Conservation (phyloP, 2,797 vertebrate species). For the Echeneis naucrates region DNA sequence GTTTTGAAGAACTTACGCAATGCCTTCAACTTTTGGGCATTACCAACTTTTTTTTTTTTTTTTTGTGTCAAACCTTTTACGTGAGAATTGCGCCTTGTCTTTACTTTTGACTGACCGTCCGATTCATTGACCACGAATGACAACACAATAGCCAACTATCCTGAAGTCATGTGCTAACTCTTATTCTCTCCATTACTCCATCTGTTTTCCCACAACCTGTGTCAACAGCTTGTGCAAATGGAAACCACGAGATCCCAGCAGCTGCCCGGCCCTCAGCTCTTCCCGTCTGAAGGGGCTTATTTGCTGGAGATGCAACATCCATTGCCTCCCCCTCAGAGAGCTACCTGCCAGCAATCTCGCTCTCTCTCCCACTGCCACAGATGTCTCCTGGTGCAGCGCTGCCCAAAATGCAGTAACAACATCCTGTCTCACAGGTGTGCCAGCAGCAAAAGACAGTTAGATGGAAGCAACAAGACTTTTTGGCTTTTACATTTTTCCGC, state of each 20-base stretch:
- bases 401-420: slow-evolving; percentile 51
- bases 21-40: too few species aligned
- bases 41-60: neutral
- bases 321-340: slow-evolving; percentile 46
- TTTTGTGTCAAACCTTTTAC: neutral
- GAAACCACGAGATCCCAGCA: slow-evolving; percentile 40
- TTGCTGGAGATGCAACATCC: slow-evolving; percentile 34
- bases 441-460: slow-evolving; percentile 40
- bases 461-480: slow-evolving; percentile 40
- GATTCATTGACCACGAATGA: slow-evolving; percentile 20
- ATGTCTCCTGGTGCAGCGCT: slow-evolving; percentile 47
- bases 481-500: slow-evolving; percentile 3
- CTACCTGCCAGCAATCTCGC: slow-evolving; percentile 54
- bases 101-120: slow-evolving; percentile 21
- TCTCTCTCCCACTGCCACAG: slow-evolving; percentile 25
- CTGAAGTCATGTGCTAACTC: neutral
- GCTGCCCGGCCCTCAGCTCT: slow-evolving; percentile 13
- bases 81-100: neutral
- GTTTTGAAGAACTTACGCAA: too few species aligned
- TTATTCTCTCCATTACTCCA: slow-evolving; percentile 16
- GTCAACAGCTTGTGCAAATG: slow-evolving; percentile 36
- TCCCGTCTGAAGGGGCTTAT: slow-evolving; percentile 42
- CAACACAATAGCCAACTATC: slow-evolving; percentile 29
- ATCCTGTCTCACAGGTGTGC: slow-evolving; percentile 43
- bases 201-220: slow-evolving; percentile 32